A percentile compares a stretch with the other conserved stretches of the same genome.
These are phyloP conservation scores for Cryptotis parvus DNA, from an alignment of 2,113 vertebrate genomes.

Conservation along the genomic window DNA sequence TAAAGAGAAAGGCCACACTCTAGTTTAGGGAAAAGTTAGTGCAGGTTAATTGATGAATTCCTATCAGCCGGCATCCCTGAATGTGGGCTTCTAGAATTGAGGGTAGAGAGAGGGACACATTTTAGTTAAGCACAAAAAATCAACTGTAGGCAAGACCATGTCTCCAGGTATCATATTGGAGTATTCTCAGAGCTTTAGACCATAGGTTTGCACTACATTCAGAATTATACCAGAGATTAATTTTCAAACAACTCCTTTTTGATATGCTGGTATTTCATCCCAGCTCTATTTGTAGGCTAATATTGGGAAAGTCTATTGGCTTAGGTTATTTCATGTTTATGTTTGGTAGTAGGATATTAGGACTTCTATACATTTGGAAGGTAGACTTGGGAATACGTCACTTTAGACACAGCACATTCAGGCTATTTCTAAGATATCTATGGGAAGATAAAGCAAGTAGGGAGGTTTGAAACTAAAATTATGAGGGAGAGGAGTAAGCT, in stretches of 20 bases:
- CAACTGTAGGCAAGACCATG: not conserved
- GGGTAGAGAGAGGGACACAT: not conserved
- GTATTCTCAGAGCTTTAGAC: not conserved
- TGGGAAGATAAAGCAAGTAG: not conserved
- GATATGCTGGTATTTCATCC: constrained; percentile 16
- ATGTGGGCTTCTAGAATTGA: not conserved
- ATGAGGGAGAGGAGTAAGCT: not conserved
- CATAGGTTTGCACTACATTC: not conserved
- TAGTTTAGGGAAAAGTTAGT: not conserved
- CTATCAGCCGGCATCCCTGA: not conserved
- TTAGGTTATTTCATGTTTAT: constrained; percentile 24
- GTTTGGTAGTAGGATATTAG: not conserved
- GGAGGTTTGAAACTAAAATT: not conserved
- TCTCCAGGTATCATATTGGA: not conserved
- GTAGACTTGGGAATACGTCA: not conserved
- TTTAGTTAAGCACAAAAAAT: not conserved
- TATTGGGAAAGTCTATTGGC: not conserved
- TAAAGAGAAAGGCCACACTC: not conserved
- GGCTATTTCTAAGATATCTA: too few relatives aligned
- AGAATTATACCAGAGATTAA: not conserved
- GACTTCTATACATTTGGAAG: not conserved
- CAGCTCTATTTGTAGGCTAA: not conserved
- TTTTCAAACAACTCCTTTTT: constrained; percentile 30
- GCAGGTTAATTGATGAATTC: not conserved
- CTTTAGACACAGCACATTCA: not conserved